Base-by-base conservation (phyloP, 1,140 invertebrate genomes). In the Whitmania pigra region DNA sequence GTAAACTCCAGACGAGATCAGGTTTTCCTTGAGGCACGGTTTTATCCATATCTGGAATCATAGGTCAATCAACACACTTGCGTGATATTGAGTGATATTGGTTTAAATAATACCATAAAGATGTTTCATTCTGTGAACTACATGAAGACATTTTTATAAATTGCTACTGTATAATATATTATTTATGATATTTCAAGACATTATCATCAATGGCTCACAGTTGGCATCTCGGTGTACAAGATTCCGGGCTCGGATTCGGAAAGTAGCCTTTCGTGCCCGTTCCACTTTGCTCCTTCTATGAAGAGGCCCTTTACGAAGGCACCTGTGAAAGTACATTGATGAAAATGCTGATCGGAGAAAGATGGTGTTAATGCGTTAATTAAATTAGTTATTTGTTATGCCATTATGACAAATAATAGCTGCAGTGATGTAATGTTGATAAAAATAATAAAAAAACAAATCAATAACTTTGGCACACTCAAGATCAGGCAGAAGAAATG, bases 201-300 rank as follows among this genome's bases (percentile, higher is more conserved):
- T 31, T 49, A 31, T 25, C 22, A 15, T 31, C 36, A 0, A 11
- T 15, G n/a, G 76, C 77, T 78, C 83, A 92, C 89, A 78, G 86
- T 82, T 7, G 92, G 92, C 79, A 94, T 86, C 0, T 82, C 81
- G 76, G 93, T 90, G 78, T 88, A 92, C 4, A 94, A 82, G 40
- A 92, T 85, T 85, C 93, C 92, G 0, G 91, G 88, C 15, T 85
- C 79, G 0, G 90, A 91, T 82, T 96, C 93, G 68, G 88, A 88
- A 5, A 96, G 77, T 71, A 82, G 80, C 68, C 81, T 78, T 0
- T 74, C 79, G 55, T 83, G 78, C 36, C 77, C 71, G 75, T 85
- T 82, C 84, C 83, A 89, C 85, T 73, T 82, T 18, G 83, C 80
- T 27, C 84, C 83, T 73, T 84, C 82, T 53, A 85, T 69, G 76